Conservation (phyloP, 1,140 invertebrate genomes). For the Pseudachorutes palmiensis region DNA sequence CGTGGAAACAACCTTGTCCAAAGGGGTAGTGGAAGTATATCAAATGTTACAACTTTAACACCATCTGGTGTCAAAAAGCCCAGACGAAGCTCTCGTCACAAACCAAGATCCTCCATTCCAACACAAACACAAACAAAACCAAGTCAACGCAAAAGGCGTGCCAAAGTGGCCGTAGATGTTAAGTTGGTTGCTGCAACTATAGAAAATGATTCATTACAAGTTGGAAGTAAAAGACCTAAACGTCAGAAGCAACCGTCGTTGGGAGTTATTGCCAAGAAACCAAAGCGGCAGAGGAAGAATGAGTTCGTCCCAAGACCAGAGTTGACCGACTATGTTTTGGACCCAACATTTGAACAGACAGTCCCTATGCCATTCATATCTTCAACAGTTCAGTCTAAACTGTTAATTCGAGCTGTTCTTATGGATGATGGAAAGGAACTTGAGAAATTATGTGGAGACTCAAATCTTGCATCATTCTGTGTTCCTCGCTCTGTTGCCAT, state of each 20-base stretch:
- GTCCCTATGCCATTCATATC: slow-evolving; percentile 46
- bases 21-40: too few relatives aligned
- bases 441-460: not conserved
- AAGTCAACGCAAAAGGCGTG: too few relatives aligned
- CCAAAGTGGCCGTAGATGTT: too few relatives aligned
- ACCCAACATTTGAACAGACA: slow-evolving; percentile 46
- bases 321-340: slow-evolving; percentile 43
- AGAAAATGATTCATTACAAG: too few relatives aligned
- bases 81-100: too few relatives aligned
- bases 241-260: not conserved
- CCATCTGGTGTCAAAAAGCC: too few relatives aligned
- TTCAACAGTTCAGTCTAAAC: slow-evolving; percentile 42
- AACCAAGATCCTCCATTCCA: too few relatives aligned
- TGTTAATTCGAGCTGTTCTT: slow-evolving; percentile 45
- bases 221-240: not conserved
- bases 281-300: slow-evolving; percentile 15
- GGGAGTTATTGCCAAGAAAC: not conserved
- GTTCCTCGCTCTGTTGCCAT: too few relatives aligned
- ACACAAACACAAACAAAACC: too few relatives aligned
- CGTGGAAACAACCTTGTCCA: too few relatives aligned
- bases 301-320: slow-evolving; percentile 38
- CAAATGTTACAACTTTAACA: too few relatives aligned
- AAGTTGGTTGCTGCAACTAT: too few relatives aligned
- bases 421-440: not conserved
- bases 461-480: not conserved